phyloP scores from a whole-genome alignment of 2,113 vertebrate genomes.

The Caretta caretta region DNA sequence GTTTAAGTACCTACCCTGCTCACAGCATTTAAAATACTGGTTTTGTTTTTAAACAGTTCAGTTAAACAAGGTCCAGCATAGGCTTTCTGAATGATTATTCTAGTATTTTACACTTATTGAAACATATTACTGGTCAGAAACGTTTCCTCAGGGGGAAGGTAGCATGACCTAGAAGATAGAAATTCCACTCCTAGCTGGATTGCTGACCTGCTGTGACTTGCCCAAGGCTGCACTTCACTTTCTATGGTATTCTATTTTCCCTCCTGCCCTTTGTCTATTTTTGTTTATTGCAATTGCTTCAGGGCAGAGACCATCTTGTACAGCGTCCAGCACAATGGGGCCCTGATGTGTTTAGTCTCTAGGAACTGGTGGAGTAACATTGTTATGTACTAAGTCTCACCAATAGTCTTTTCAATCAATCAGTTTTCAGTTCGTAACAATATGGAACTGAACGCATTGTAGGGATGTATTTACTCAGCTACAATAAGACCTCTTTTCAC shows the following conservation, averaged over 20 bases:
- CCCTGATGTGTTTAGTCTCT: conserved; percentile 37
- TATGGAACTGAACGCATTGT: not conserved
- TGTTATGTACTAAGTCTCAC: conserved; percentile 2
- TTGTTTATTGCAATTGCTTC: conserved; percentile 6
- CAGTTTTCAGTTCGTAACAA: not conserved
- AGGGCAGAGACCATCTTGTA: conserved; percentile 48
- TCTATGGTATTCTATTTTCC: not conserved
- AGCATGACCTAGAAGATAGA: not conserved
- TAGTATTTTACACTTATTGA: not conserved
- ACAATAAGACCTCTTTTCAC: not conserved
- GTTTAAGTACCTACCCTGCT: not conserved
- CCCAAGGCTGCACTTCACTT: conserved; percentile 46
- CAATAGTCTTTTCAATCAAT: not conserved
- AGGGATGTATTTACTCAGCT: not conserved
- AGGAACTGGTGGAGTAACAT: not conserved
- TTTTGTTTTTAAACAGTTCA: not conserved
- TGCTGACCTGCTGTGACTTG: conserved; percentile 25
- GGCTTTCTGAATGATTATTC: not conserved
- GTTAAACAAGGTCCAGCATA: not conserved
- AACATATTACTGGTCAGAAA: not conserved
- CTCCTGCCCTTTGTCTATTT: conserved; percentile 9
- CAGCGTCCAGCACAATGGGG: conserved; percentile 35
- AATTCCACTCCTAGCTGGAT: conserved; percentile 16
- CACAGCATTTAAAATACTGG: not conserved
- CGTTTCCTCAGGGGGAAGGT: not conserved